These are phyloP conservation scores for Hypolimnas misippus DNA, from an alignment of 2,888 invertebrate genomes.

Conservation along the genomic window DNA sequence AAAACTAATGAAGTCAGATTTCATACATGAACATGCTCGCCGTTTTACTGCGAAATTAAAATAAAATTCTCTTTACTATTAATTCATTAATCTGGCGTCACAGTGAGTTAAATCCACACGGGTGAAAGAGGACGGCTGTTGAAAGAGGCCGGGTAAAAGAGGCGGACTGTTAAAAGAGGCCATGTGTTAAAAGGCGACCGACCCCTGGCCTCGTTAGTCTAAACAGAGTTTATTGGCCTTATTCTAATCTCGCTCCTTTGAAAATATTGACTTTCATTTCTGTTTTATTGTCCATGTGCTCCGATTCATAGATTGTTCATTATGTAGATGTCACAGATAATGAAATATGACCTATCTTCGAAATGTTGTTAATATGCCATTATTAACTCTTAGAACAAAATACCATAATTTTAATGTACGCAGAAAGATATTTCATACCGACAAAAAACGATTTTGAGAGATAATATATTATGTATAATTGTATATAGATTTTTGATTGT, in stretches of 20 bases:
- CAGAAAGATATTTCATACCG: too few relatives aligned
- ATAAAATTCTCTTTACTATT: constrained; percentile 4
- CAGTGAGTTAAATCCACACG: constrained; percentile 8
- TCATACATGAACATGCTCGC: background rate
- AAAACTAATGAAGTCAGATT: constrained; percentile 9
- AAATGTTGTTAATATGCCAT: too few relatives aligned
- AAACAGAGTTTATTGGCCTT: constrained; percentile 49
- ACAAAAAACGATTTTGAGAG: too few relatives aligned
- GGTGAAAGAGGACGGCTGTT: background rate
- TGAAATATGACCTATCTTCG: too few relatives aligned
- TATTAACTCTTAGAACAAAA: too few relatives aligned
- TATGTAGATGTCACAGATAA: too few relatives aligned
- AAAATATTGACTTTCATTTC: constrained; percentile 18
- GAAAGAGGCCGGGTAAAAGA: constrained; percentile 26
- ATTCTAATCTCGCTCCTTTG: constrained; percentile 25
- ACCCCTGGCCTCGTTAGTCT: constrained; percentile 55
- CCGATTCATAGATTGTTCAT: too few relatives aligned
- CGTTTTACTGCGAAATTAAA: constrained; percentile 2
- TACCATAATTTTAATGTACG: too few relatives aligned
- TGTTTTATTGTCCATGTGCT: background rate
- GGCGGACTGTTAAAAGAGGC: constrained; percentile 16
- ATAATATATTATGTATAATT: too few relatives aligned
- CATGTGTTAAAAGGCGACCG: constrained; percentile 31
- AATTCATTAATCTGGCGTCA: constrained; percentile 9
- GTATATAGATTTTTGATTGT: too few relatives aligned